A percentile compares a stretch with the other conserved stretches of the same genome.
Evolutionary conservation across 2,888 invertebrate species (phyloP).

Genomic region (Steromphala cineraria): DNA sequence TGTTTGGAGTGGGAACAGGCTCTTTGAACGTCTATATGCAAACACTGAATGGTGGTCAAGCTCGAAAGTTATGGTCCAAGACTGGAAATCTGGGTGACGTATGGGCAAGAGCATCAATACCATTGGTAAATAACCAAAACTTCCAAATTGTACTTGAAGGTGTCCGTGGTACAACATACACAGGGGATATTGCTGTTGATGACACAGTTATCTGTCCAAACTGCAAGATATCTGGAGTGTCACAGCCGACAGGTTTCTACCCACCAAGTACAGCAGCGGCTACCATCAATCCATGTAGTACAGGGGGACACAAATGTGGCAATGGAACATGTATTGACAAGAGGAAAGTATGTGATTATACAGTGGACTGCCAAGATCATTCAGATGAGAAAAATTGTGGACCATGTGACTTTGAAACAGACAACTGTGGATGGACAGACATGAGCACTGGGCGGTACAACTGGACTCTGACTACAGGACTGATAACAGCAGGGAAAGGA

Average conservation of each 20-base stretch:
- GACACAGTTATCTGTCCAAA: conserved; percentile 63
- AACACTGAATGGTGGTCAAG: conserved; percentile 40
- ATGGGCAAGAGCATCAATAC: conserved; percentile 61
- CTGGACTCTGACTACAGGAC: conserved; percentile 52
- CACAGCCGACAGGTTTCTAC: conserved; percentile 50
- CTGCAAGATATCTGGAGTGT: conserved; percentile 46
- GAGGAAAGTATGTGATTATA: conserved; percentile 61
- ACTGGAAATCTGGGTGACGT: conserved; percentile 51
- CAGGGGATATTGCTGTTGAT: conserved; percentile 70
- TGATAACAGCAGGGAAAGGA: conserved; percentile 43
- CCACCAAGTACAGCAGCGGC: conserved; percentile 48
- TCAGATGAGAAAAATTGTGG: conserved; percentile 68
- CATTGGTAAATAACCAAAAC: conserved; percentile 43
- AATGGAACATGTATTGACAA: conserved; percentile 54
- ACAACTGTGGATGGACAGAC: conserved; percentile 65
- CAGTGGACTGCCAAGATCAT: conserved; percentile 55
- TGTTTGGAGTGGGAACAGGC: conserved; percentile 64
- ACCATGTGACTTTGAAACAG: conserved; percentile 67
- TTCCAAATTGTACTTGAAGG: conserved; percentile 69
- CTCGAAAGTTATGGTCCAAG: conserved; percentile 51
- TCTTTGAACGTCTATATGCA: conserved; percentile 60
- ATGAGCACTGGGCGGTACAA: conserved; percentile 59
- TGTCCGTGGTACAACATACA: conserved; percentile 48
- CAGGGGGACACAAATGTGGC: conserved; percentile 52
- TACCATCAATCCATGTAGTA: conserved; percentile 44